Conservation (phyloP, 35 echinoderm and acorn worm genomes). For the Apostichopus californicus region DNA sequence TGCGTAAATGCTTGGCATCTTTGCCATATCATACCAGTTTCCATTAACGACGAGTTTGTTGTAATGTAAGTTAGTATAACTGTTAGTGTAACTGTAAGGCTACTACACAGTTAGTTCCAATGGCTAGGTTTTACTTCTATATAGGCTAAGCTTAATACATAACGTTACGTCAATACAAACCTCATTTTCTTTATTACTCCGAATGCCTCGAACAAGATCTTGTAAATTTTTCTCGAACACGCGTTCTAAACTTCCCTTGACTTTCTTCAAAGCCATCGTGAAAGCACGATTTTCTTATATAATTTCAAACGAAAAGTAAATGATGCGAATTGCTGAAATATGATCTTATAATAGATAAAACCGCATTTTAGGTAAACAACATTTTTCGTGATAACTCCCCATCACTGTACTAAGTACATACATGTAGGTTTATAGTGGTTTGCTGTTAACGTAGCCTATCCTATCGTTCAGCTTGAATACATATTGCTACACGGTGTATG, state of each 20-base stretch:
- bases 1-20: no score
- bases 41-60: no score
- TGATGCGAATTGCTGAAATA: neutral
- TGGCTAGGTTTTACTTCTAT: neutral
- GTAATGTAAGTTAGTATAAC: no score
- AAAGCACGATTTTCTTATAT: neutral
- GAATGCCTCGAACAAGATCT: slow-evolving; percentile 96
- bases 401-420: neutral
- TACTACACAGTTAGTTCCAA: no score
- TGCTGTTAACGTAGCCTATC: neutral
- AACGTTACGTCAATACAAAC: slow-evolving; percentile 47
- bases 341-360: neutral
- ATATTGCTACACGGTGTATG: neutral
- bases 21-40: no score
- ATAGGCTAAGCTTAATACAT: neutral
- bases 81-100: no score
- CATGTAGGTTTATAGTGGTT: neutral
- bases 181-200: slow-evolving; percentile 98
- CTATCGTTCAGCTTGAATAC: neutral
- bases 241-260: slow-evolving; percentile 96
- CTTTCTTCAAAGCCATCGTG: slow-evolving; percentile 94
- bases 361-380: neutral
- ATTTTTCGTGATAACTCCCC: neutral
- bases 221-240: slow-evolving; percentile 99
- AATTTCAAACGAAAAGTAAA: neutral